Conservation (phyloP, 2,113 vertebrate species). For the Cyanoderma ruficeps region DNA sequence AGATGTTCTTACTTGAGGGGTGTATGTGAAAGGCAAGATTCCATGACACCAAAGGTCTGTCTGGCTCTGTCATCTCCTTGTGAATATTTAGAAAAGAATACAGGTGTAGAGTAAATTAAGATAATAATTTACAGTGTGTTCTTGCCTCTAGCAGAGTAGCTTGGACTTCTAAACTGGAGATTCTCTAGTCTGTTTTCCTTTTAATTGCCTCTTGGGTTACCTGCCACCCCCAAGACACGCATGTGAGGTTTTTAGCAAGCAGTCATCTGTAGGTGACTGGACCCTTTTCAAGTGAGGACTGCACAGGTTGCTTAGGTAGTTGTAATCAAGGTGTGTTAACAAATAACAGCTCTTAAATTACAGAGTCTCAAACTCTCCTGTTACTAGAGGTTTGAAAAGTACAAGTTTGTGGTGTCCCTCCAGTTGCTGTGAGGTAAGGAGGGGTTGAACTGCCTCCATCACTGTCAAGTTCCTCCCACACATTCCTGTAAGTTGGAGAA, state of each 20-base stretch:
- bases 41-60: background rate
- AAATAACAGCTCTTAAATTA: background rate
- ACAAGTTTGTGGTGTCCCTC: background rate
- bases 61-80: background rate
- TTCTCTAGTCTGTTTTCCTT: background rate
- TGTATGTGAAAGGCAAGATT: background rate
- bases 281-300: background rate
- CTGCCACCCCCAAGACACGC: background rate
- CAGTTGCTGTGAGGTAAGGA: background rate
- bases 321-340: background rate
- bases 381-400: background rate
- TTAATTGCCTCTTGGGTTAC: background rate
- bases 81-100: background rate
- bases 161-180: background rate
- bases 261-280: background rate
- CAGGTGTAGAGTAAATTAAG: background rate
- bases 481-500: background rate
- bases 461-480: conserved; percentile 5
- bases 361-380: background rate
- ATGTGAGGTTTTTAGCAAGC: background rate
- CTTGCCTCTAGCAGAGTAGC: background rate
- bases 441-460: background rate
- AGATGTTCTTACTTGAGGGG: rapidly evolving
- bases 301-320: background rate
- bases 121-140: background rate